phyloP scores from a whole-genome alignment of 2,797 vertebrate genomes.

The Emydoidea blandingii region DNA sequence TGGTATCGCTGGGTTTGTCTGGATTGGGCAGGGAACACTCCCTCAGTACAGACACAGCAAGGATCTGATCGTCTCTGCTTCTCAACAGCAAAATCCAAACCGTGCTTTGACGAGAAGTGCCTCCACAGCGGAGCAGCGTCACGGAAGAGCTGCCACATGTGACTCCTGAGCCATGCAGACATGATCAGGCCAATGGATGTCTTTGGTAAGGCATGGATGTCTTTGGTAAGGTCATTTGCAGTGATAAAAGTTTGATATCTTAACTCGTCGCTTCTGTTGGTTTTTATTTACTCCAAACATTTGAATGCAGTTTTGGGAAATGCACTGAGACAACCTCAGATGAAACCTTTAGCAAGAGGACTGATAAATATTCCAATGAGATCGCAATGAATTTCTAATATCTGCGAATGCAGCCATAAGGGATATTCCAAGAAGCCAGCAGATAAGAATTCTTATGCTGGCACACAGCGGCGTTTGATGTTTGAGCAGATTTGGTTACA shows the following conservation, averaged over 20 bases:
- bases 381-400: rapidly evolving
- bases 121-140: too few species aligned
- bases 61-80: too few species aligned
- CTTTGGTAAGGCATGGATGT: rapidly evolving
- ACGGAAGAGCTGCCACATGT: too few species aligned
- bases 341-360: background rate
- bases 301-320: background rate
- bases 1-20: too few species aligned
- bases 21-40: too few species aligned
- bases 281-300: background rate
- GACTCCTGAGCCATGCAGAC: too few species aligned
- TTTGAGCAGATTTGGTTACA: background rate
- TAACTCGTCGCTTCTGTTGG: background rate
- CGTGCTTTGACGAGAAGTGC: too few species aligned
- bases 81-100: too few species aligned
- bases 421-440: background rate
- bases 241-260: too few species aligned
- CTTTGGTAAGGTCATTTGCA: rapidly evolving
- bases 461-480: background rate
- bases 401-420: rapidly evolving
- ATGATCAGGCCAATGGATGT: too few species aligned
- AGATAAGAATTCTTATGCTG: background rate
- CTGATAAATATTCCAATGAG: background rate
- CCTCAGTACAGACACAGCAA: too few species aligned
- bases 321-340: too few species aligned